Evolutionary conservation across 2,888 invertebrate species (phyloP).

Genomic region (Pammene fasciana): DNA sequence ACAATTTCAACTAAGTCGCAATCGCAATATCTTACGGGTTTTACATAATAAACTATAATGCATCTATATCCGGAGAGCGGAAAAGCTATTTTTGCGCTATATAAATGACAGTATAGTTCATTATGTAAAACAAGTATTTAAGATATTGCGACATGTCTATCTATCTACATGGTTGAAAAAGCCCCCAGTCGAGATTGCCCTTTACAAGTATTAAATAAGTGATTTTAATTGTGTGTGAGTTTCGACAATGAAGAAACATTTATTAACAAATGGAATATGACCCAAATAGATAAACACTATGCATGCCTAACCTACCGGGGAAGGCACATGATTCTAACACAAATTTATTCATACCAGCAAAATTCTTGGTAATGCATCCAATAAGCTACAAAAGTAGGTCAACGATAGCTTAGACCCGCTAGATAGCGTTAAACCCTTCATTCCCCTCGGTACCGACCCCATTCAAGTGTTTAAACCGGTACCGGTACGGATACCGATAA

Average conservation of each 20-base stretch:
- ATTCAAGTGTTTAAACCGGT: slow-evolving; percentile 22
- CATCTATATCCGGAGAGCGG: no score
- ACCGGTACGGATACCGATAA: slow-evolving; percentile 2
- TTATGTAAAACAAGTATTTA: no score
- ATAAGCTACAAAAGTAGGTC: slow-evolving; percentile 15
- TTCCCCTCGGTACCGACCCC: slow-evolving; percentile 16
- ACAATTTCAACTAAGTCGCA: no score
- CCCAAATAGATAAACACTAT: background rate
- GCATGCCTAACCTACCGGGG: background rate
- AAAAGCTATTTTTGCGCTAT: no score
- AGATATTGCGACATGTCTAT: no score
- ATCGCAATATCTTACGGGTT: no score
- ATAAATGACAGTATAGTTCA: no score
- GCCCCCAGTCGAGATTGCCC: no score
- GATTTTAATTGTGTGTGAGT: no score
- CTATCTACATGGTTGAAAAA: no score
- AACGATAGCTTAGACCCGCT: background rate
- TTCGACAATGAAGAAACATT: no score
- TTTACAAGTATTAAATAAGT: background rate
- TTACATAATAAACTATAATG: no score
- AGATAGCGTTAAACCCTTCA: slow-evolving; percentile 21
- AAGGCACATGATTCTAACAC: background rate
- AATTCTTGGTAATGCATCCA: slow-evolving; percentile 11
- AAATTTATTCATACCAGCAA: slow-evolving; percentile 17
- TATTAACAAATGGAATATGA: background rate